Base-by-base conservation (phyloP, 1,140 invertebrate genomes). In the Mizuhopecten yessoensis region DNA sequence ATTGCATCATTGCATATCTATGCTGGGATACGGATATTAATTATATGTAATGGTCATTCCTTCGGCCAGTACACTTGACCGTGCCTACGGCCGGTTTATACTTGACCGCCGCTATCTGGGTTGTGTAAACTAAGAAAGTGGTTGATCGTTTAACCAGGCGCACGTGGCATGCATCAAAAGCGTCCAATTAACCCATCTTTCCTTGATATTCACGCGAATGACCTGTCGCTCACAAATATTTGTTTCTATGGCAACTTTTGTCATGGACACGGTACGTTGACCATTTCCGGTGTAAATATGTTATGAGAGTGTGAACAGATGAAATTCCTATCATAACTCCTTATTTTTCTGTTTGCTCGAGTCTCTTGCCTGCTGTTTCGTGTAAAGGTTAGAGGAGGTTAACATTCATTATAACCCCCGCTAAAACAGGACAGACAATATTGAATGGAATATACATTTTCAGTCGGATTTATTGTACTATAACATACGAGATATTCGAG, bases 211-310 rank as follows among this genome's bases (percentile, higher is more conserved):
- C 57, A 75, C 57, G 57, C 57, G n/a, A 11, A 29, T 75, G 57
- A n/a, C 57, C 23, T 29, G 57, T 75, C 57, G 1, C 3, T 75
- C 57, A 29, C 23, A 13, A n/a, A 75, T 75, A 29, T 1, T 29
- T 29, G 23, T 75, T 75, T 29, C 57, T n/a, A 75, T 75, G n/a
- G 23, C 57, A 75, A 11, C 57, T 3, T 17, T 7, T 75, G 57
- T 75, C 57, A n/a, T 75, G 57, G 57, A 75, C n/a, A 75, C 57
- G 57, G 23, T 75, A 75, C 57, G 23, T 75, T 75, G 57, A 75
- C 57, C 57, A 75, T 75, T 75, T 75, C 57, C 57, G 57, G 57
- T 75, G 57, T n/a, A 75, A 75, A n/a, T 75, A 75, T 75, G n/a
- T 29, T 29, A 29, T 75, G n/a, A 29, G 7, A 13, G n/a, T 29